A percentile compares a stretch with the other conserved stretches of the same genome.
Evolutionary conservation across 2,113 vertebrate species (phyloP).

Genomic region (Cynoglossus semilaevis): DNA sequence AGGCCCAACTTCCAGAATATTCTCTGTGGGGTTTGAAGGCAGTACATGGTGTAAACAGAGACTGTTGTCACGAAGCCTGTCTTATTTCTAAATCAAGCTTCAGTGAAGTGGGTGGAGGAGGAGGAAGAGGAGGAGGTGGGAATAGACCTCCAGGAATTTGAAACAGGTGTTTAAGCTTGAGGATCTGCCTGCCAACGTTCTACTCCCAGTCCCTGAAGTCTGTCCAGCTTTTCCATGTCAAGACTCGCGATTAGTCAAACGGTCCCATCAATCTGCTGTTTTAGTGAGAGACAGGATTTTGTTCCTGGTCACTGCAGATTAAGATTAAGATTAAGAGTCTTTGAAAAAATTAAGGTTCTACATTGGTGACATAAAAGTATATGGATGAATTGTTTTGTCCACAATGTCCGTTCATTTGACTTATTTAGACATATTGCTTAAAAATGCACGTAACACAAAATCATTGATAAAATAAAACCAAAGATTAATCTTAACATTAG

Average conservation of each 20-base stretch:
- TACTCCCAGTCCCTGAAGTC: slow-evolving; percentile 33
- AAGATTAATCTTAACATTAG: too few species aligned
- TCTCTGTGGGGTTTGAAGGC: slow-evolving; percentile 35
- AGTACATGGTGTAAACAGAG: slow-evolving; percentile 49
- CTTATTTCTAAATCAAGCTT: slow-evolving; percentile 67
- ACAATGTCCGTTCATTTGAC: too few species aligned
- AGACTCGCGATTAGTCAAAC: slow-evolving; percentile 15
- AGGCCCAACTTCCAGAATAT: slow-evolving; percentile 54
- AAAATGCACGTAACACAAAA: too few species aligned
- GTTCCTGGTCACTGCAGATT: too few species aligned
- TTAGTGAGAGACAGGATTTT: not conserved
- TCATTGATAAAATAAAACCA: too few species aligned
- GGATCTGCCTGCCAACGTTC: slow-evolving; percentile 47
- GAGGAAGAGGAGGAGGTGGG: slow-evolving; percentile 23
- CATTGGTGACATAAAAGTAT: too few species aligned
- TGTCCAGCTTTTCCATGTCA: slow-evolving; percentile 23
- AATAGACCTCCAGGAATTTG: slow-evolving; percentile 63
- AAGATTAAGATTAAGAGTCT: too few species aligned
- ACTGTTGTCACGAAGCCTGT: slow-evolving; percentile 61
- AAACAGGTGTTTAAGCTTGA: slow-evolving; percentile 70
- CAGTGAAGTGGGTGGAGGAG: not conserved
- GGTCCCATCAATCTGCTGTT: not conserved
- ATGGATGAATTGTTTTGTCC: too few species aligned
- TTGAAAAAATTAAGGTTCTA: too few species aligned
- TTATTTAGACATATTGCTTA: too few species aligned